Base-by-base conservation (phyloP, 2,113 vertebrate genomes). In the Geococcyx californianus region DNA sequence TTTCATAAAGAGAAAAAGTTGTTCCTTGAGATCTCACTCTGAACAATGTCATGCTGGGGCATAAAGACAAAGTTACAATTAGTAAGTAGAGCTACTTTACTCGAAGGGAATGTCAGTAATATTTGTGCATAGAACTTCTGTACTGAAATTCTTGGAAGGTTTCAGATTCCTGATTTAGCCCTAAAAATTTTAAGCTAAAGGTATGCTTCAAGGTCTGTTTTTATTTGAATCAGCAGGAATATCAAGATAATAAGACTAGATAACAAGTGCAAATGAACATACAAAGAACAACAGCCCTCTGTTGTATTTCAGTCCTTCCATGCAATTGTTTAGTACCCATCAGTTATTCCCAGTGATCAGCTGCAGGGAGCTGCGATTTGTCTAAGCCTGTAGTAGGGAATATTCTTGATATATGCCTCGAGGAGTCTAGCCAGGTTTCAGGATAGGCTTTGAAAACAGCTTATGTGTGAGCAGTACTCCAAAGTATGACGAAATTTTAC, bases 1-100 rank as follows among this genome's bases (percentile, higher is more conserved):
- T 98, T 99, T 58, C 99, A 99, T 97, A 99, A 99, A 90, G 99
- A 99, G 93, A 99, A 93, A 98, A 98, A 72, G 99, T 99, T 62
- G 97, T 99, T 68, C 99, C 99, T 87, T 90, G 98, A 79, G 98
- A 99, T 81, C 98, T 99, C 68, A 98, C 98, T 4, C 98, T 98
- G 0, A 99, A 98, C 96, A 99, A 99, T 88, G 98, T 99, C 80
- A 99, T 99, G 98, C 85, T 99, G 93, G 98, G 98, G 34, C 98
- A 99, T 89, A 98, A 98, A 87, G 98, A 99, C 96, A 98, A 98
- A 98, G 98, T 99, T 91, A 99, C 98, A 29, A 97, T 99, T 90
- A 99, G 98, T 99, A 97, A 98, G 98, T 98, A 75, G 24, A 68
- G 24, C 8, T 92, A 8, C 47, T 78, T 51, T 79, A 21, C 16